Conservation (phyloP, 2,797 vertebrate species). For the Trachurus trachurus region DNA sequence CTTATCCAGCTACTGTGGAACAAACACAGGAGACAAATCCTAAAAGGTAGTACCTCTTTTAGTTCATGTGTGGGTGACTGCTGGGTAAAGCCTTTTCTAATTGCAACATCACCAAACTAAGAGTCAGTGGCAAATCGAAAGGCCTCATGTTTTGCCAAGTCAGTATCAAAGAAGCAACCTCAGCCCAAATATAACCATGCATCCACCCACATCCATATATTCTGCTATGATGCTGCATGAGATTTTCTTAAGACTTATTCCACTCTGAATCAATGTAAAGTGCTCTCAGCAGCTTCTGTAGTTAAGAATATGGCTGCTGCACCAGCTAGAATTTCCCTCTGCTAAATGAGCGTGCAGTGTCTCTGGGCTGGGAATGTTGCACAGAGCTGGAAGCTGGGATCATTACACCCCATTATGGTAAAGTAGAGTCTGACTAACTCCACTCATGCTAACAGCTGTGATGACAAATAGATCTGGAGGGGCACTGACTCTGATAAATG, state of each 20-base stretch:
- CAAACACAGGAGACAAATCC: constrained; percentile 9
- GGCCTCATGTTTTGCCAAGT: neutral
- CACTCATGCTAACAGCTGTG: constrained; percentile 43
- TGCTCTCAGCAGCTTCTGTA: constrained; percentile 1
- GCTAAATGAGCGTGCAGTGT: constrained; percentile 27
- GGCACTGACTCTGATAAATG: constrained; percentile 54
- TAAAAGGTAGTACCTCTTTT: neutral
- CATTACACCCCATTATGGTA: constrained; percentile 58
- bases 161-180: constrained; percentile 5
- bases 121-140: neutral
- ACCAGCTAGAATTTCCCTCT: constrained; percentile 17
- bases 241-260: constrained; percentile 17
- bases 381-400: constrained; percentile 39
- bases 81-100: neutral
- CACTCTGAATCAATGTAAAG: constrained; percentile 18
- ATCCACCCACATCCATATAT: neutral
- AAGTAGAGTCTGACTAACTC: constrained; percentile 57
- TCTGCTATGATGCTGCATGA: neutral
- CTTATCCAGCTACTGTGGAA: neutral
- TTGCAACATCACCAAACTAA: neutral
- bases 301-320: neutral
- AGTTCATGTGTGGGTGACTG: neutral
- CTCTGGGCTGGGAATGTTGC: constrained; percentile 9
- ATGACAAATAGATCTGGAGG: constrained; percentile 62
- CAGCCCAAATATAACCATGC: neutral